phyloP scores from a whole-genome alignment of 2,113 vertebrate species.

The Rhadina sibilatrix region DNA sequence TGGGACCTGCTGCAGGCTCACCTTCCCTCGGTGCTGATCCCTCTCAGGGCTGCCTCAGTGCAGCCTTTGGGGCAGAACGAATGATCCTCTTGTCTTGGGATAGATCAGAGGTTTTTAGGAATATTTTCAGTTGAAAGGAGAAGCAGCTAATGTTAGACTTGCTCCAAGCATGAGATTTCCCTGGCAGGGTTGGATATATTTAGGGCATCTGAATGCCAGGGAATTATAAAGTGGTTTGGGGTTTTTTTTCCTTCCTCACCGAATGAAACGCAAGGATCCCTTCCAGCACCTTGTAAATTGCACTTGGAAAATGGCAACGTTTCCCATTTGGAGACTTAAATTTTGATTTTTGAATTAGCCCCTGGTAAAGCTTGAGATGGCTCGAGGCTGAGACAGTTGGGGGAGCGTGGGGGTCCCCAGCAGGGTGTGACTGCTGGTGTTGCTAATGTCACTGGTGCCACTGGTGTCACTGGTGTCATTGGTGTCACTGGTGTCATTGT shows the following conservation, averaged over 20 bases:
- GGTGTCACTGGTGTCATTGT: background rate
- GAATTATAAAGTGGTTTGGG: background rate
- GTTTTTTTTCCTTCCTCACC: background rate
- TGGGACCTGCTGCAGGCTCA: background rate
- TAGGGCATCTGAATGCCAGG: background rate
- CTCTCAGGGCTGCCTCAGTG: accelerated
- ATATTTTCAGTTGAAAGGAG: background rate
- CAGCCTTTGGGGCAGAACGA: background rate
- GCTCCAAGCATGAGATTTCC: background rate
- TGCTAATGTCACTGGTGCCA: background rate
- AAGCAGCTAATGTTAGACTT: background rate
- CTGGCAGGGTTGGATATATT: background rate
- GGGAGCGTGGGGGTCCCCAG: accelerated
- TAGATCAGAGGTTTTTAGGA: background rate
- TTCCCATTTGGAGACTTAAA: background rate
- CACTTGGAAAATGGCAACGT: background rate
- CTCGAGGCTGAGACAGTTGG: background rate
- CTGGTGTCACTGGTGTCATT: background rate
- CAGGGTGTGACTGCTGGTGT: accelerated
- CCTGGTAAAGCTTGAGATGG: background rate
- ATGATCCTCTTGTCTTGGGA: background rate
- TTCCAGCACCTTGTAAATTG: background rate
- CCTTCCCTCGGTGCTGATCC: accelerated
- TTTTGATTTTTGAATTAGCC: background rate
- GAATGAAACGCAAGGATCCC: background rate